Evolutionary conservation across 2,113 vertebrate genomes (phyloP).

Genomic region (Phrynosoma platyrhinos): DNA sequence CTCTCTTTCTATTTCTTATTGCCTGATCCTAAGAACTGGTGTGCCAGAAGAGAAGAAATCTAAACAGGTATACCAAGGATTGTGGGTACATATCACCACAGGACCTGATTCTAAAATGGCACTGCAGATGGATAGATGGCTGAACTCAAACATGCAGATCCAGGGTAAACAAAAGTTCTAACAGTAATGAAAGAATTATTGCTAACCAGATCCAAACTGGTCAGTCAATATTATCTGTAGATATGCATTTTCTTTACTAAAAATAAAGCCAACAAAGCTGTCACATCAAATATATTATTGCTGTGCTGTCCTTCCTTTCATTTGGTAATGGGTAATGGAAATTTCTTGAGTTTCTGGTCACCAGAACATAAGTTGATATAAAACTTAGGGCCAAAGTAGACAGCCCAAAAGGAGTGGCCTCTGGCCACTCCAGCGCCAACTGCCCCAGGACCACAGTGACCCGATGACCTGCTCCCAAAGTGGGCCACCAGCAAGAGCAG

Average conservation of each 20-base stretch:
- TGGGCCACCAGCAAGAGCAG: not conserved
- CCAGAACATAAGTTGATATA: not conserved
- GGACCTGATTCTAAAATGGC: not conserved
- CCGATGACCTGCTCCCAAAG: not conserved
- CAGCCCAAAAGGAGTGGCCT: too few relatives aligned
- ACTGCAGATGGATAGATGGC: not conserved
- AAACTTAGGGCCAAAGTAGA: too few relatives aligned
- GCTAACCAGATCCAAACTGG: not conserved
- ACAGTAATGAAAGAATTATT: not conserved
- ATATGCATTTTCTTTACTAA: not conserved
- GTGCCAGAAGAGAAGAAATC: slow-evolving; percentile 41
- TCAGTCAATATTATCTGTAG: not conserved
- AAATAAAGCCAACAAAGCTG: not conserved
- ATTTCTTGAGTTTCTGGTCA: not conserved
- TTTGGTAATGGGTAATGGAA: not conserved
- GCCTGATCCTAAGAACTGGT: slow-evolving; percentile 20
- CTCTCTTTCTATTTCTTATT: slow-evolving; percentile 55
- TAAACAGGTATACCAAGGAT: slow-evolving; percentile 1
- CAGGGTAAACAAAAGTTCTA: too few relatives aligned
- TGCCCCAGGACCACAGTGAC: too few relatives aligned
- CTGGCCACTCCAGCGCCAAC: too few relatives aligned
- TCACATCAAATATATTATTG: not conserved
- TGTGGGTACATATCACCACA: not conserved
- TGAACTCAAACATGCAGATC: not conserved
- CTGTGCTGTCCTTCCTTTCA: too few relatives aligned